phyloP scores from a whole-genome alignment of 2,888 invertebrate genomes.

The Nasonia oneida region DNA sequence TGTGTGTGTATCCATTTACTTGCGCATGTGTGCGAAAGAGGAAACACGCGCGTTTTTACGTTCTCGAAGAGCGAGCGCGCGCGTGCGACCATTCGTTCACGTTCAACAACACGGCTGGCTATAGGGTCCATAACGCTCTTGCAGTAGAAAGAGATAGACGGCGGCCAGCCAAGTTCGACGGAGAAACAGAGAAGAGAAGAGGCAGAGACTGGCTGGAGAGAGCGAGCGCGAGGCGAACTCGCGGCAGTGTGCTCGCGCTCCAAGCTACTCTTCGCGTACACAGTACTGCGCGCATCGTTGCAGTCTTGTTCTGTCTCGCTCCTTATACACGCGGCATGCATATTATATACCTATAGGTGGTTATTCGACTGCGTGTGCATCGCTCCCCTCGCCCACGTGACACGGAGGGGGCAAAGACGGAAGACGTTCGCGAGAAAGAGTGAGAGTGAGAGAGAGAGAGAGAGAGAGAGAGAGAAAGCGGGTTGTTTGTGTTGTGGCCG shows the following conservation, averaged over 20 bases:
- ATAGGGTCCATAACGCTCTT: not conserved
- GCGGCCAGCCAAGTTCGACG: not conserved
- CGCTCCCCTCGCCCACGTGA: not conserved
- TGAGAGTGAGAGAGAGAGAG: not conserved
- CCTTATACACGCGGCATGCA: not conserved
- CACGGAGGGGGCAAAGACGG: not conserved
- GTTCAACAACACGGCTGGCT: conserved; percentile 11
- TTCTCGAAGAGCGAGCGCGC: conserved; percentile 9
- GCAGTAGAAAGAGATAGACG: not conserved
- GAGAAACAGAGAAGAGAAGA: not conserved
- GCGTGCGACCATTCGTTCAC: not conserved
- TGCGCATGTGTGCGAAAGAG: conserved; percentile 4
- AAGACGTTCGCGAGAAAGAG: not conserved
- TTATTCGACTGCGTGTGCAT: not conserved
- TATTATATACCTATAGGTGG: not conserved
- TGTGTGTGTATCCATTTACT: not conserved
- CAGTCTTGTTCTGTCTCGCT: not conserved
- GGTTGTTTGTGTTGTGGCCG: conserved; percentile 6
- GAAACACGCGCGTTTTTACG: conserved; percentile 37
- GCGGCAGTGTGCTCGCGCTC: not conserved
- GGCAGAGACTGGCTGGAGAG: not conserved
- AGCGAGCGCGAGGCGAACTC: not conserved
- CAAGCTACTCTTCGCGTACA: not conserved
- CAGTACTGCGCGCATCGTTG: not conserved
- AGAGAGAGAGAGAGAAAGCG: not conserved